Conservation (phyloP, 2,888 invertebrate genomes). For the Tiphia femorata region DNA sequence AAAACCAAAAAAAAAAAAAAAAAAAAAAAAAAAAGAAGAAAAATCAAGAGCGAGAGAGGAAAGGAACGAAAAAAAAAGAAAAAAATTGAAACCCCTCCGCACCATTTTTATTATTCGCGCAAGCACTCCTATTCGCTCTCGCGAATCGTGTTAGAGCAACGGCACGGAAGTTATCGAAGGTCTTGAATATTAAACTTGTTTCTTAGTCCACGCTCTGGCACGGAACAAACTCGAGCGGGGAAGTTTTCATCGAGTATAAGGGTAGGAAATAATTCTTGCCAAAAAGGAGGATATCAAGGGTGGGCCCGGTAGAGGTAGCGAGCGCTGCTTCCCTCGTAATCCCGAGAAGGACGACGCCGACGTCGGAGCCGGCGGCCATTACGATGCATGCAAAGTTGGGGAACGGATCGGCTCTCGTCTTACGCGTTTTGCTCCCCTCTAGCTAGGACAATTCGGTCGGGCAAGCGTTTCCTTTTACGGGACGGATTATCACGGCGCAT, state of each 20-base stretch:
- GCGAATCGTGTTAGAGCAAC: not conserved
- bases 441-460: no score
- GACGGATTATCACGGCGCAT: no score
- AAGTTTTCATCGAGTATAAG: not conserved
- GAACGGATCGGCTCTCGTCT: no score
- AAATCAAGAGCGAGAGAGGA: not conserved
- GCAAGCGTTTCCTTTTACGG: no score
- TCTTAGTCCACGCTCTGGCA: conserved; percentile 2
- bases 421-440: no score
- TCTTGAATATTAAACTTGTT: conserved; percentile 12
- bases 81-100: not conserved
- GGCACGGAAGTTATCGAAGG: conserved; percentile 7
- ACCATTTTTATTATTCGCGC: not conserved
- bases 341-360: no score
- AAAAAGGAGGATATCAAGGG: not conserved
- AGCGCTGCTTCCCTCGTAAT: no score
- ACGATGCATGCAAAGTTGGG: no score
- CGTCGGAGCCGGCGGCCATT: not conserved
- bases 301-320: not conserved
- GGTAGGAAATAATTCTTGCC: not conserved
- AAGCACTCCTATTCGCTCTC: not conserved
- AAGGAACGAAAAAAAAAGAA: not conserved
- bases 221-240: not conserved
- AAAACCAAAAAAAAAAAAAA: no score
- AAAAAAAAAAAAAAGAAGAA: no score